Conservation (phyloP, 2,888 invertebrate genomes). For the Caenorhabditis panamensis region DNA sequence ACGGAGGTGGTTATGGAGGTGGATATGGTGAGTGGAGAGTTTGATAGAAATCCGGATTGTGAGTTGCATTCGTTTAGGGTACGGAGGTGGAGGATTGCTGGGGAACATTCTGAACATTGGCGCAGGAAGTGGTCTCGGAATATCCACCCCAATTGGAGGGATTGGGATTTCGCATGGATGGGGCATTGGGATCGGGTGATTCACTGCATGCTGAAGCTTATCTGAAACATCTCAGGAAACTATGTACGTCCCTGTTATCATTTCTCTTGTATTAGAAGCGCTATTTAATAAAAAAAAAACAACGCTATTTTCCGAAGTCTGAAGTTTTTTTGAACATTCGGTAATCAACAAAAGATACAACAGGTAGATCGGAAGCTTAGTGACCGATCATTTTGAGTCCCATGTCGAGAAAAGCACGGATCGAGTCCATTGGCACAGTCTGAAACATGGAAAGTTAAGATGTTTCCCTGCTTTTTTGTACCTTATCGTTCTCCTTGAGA, state of each 20-base stretch:
- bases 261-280: too few species aligned
- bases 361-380: neutral
- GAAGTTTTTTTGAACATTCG: too few species aligned
- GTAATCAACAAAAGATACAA: too few species aligned
- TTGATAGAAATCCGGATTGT: constrained; percentile 22
- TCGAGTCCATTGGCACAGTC: neutral
- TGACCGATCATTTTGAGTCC: neutral
- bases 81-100: constrained; percentile 44
- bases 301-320: too few species aligned
- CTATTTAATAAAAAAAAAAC: constrained; percentile 3
- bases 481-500: neutral
- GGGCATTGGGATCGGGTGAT: constrained; percentile 60
- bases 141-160: constrained; percentile 65
- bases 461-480: neutral
- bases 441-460: neutral
- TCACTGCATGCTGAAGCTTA: neutral
- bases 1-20: constrained; percentile 62
- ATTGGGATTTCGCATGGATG: constrained; percentile 63
- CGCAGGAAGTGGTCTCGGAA: constrained; percentile 57
- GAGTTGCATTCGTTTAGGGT: constrained; percentile 10
- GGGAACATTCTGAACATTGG: constrained; percentile 42
- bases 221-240: neutral
- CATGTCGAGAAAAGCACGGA: neutral
- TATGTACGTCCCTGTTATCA: too few species aligned
- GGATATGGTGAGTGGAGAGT: constrained; percentile 29